Base-by-base conservation (phyloP, 2,797 vertebrate genomes). In the Heliangelus exortis region DNA sequence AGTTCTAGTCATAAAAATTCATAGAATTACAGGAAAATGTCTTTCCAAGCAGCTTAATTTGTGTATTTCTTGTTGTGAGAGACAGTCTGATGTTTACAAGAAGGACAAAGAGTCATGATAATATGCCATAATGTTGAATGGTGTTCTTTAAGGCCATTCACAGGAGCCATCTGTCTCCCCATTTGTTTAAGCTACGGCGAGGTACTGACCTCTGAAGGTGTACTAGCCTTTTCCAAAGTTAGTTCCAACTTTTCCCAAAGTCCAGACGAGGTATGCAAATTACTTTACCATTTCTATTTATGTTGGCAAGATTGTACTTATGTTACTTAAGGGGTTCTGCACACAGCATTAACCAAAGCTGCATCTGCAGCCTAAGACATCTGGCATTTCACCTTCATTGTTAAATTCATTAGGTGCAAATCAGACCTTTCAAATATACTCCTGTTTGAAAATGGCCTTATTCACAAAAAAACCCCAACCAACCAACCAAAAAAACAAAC, bases 131-230 rank as follows among this genome's bases (percentile, higher is more conserved):
- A 90, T 69, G 74, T 36, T 87, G 93, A 82, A 75, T 21, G 45
- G 22, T 89, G 43, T 78, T 87, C 73, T 92, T 72, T 73, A 90
- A 92, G 53, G 26, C 81, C n/a, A 26, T 76, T 73, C 81, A 48
- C 34, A 69, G 59, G 28, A 90, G 78, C 96, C 96, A 96, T 96
- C 96, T 96, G 96, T 81, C 80, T 84, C 29, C 51, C 90, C 90
- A 92, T 96, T 96, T 96, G 92, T 84, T 95, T 83, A 81, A 85
- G 26, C 28, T 69, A 14, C 61, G 54, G n/a, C 0, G 3, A 96
- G 67, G 87, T 94, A 94, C 14, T 93, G 93, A 96, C 86, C 96
- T 94, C 90, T 96, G 90, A 96, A 94, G 83, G 89, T 93, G 80
- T 89, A 66, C 31, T n/a, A 73, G 5, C 15, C 23, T 76, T 9